A percentile compares a stretch with the other conserved stretches of the same genome.
These are phyloP conservation scores for Colletes gigas DNA, from an alignment of 1,140 invertebrate genomes.

Conservation along the genomic window DNA sequence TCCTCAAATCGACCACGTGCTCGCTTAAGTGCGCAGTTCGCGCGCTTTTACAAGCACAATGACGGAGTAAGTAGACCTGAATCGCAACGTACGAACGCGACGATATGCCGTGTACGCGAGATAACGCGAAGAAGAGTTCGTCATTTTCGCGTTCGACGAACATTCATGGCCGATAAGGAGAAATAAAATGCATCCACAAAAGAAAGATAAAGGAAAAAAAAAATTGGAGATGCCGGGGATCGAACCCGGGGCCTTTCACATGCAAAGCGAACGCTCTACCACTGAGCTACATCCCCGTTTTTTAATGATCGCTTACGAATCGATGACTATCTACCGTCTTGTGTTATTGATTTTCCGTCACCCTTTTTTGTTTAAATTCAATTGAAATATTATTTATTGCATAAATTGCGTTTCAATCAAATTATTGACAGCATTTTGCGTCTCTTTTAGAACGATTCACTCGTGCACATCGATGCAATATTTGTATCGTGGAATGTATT, in stretches of 20 bases:
- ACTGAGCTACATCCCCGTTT: slow-evolving; percentile 80
- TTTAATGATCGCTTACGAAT: neutral
- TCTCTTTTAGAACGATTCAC: neutral
- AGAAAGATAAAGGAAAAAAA: slow-evolving; percentile 72
- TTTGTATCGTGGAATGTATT: neutral
- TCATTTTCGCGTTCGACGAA: neutral
- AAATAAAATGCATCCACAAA: neutral
- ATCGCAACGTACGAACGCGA: neutral
- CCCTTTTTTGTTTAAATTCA: neutral
- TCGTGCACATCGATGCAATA: neutral
- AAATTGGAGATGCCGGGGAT: slow-evolving; percentile 86
- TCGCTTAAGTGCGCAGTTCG: slow-evolving; percentile 10
- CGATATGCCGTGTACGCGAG: neutral
- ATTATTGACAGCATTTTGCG: neutral
- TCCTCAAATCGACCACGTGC: slow-evolving; percentile 8
- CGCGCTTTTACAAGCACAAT: neutral
- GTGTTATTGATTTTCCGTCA: slow-evolving; percentile 7
- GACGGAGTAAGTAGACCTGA: neutral
- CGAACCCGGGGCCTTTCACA: slow-evolving; percentile 88
- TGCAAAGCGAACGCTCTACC: slow-evolving; percentile 87
- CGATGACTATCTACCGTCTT: neutral
- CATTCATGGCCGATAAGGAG: neutral
- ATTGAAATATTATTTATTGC: neutral
- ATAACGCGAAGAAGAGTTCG: neutral
- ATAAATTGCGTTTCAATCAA: neutral